Evolutionary conservation across 2,797 vertebrate species (phyloP), one percentile per base, ranked within the genome.

Genomic region (Chaetophractus vellerosus): DNA sequence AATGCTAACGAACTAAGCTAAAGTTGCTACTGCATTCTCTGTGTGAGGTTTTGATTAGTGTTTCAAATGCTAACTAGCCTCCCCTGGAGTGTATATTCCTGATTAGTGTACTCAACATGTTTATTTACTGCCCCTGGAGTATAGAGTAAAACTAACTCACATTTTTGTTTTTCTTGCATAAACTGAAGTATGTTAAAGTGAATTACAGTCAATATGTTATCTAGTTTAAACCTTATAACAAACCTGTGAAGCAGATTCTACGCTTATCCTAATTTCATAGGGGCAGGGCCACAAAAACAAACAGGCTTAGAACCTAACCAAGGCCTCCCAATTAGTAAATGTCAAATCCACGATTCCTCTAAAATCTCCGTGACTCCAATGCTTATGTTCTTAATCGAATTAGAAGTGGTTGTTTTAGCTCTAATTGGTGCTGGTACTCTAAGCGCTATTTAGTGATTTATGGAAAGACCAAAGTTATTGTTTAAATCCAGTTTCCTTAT

Each of bases 111-210:
- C 45, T 93, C 95, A 41, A 84, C 86, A 68, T 91, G 93, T 66
- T 96, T 91, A 90, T 97, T 90, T 87, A 95, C 81, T 86, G 69
- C 63, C 83, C 57, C 31, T 59, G 59, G 45, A n/a, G 33, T 84
- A 81, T 59, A 91, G 75, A 93, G 94, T 81, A 90, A 97, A 95
- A 66, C 72, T 63, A 84, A 93, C 19, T 63, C 52, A 36, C 21
- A 71, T 28, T 87, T 95, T 87, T 92, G 92, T 84, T 87, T 50
- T 92, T 86, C 66, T 82, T 93, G 57, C 68, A 61, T 79, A 96
- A 94, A 85, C 82, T 61, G 69, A 93, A 97, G 57, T 90, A 95
- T 92, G 93, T 94, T 91, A 79, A 68, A 45, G n/a, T 88, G 92
- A 92, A 96, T 91, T 80, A 79, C 10, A 76, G 82, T 66, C 64